These are phyloP conservation scores for Sclerodermus sp. DNA, from an alignment of 2,888 invertebrate genomes.

Conservation along the genomic window DNA sequence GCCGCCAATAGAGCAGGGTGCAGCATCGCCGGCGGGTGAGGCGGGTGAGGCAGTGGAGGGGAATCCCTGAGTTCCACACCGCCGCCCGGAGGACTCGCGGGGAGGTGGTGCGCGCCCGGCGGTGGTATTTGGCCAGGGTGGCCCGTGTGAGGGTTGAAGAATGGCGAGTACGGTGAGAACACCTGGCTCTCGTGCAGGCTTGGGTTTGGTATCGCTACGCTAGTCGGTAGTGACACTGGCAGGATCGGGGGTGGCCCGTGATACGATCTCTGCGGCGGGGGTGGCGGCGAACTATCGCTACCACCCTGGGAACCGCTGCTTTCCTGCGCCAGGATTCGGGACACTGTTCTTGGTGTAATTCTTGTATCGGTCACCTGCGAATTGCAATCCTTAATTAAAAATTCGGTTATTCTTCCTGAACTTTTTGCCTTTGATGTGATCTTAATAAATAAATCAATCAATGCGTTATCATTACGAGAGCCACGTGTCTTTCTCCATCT, in stretches of 20 bases:
- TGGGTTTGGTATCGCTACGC: slow-evolving; percentile 95
- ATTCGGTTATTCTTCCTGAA: no score
- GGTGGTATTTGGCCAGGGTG: slow-evolving; percentile 55
- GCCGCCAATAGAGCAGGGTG: slow-evolving; percentile 85
- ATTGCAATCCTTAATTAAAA: slow-evolving; percentile 9
- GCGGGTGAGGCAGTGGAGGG: slow-evolving; percentile 76
- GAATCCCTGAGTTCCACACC: slow-evolving; percentile 75
- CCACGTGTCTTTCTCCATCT: no score
- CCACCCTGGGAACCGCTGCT: slow-evolving; percentile 73
- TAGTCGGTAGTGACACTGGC: slow-evolving; percentile 87
- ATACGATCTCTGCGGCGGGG: slow-evolving; percentile 70
- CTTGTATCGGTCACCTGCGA: slow-evolving; percentile 80
- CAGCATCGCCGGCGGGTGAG: slow-evolving; percentile 79
- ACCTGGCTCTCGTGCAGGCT: slow-evolving; percentile 93
- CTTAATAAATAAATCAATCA: no score
- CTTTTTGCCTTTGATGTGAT: no score
- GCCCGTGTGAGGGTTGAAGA: slow-evolving; percentile 67
- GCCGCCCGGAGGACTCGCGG: slow-evolving; percentile 67
- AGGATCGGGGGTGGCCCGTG: slow-evolving; percentile 81
- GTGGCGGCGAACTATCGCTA: slow-evolving; percentile 53
- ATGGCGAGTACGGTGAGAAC: slow-evolving; percentile 89
- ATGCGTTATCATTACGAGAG: no score
- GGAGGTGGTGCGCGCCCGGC: slow-evolving; percentile 53
- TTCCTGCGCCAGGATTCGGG: slow-evolving; percentile 81
- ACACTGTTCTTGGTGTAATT: slow-evolving; percentile 87